Conservation (phyloP, 2,797 vertebrate genomes). For the Halcyon leucocephala region DNA sequence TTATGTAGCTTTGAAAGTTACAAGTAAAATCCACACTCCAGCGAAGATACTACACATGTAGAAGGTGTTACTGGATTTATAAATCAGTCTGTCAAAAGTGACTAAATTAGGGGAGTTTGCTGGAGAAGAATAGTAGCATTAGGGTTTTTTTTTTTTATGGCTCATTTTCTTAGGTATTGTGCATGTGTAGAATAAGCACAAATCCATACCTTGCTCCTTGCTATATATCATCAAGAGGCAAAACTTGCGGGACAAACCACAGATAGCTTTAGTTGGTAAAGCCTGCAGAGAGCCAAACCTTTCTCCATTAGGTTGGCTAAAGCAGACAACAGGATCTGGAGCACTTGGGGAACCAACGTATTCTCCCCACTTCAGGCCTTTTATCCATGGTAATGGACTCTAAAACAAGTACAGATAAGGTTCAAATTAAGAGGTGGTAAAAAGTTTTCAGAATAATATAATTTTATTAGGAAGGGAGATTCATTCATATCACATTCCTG, state of each 20-base stretch:
- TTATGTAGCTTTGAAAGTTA: not conserved
- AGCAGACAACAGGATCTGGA: slow-evolving; percentile 95
- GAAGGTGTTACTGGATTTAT: not conserved
- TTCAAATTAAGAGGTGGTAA: not conserved
- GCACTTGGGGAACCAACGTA: slow-evolving; percentile 95
- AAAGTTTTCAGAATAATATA: not conserved
- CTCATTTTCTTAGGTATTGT: not conserved
- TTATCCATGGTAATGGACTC: slow-evolving; percentile 97
- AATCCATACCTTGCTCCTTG: slow-evolving; percentile 93
- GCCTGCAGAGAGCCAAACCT: slow-evolving; percentile 93
- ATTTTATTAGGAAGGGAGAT: not conserved
- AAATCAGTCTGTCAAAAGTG: not conserved
- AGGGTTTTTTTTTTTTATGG: not conserved
- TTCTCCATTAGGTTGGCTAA: slow-evolving; percentile 96
- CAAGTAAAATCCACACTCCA: not conserved
- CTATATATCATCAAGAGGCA: slow-evolving; percentile 99
- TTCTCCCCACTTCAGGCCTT: slow-evolving; percentile 97
- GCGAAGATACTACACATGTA: not conserved
- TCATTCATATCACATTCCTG: not conserved
- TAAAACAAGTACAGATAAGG: slow-evolving; percentile 59
- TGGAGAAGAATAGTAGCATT: not conserved
- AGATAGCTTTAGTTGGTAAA: slow-evolving; percentile 94
- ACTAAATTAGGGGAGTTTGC: not conserved
- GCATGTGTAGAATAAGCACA: not conserved
- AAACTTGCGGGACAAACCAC: slow-evolving; percentile 93